These are phyloP conservation scores for Varanus komodoensis DNA, from an alignment of 2,113 vertebrate genomes.

Conservation along the genomic window DNA sequence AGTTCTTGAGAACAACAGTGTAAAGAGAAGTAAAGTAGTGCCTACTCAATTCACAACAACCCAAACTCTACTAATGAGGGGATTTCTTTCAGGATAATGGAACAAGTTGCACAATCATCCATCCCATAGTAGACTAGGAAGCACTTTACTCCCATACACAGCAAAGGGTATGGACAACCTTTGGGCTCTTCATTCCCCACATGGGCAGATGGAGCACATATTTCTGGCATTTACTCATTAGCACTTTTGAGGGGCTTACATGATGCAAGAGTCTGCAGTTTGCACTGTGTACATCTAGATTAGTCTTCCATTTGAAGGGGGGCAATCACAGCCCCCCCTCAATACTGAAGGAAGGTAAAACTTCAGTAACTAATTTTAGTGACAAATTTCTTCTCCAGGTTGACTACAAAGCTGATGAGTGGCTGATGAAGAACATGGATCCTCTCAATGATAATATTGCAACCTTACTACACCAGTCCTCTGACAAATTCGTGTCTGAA, in stretches of 20 bases:
- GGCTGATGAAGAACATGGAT: conserved; percentile 99
- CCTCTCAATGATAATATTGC: conserved; percentile 96
- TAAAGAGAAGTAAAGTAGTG: neutral
- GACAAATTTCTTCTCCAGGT: conserved; percentile 77
- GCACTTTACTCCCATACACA: neutral
- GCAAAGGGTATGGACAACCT: neutral
- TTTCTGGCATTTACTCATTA: neutral
- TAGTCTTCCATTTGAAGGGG: neutral
- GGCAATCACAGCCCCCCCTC: neutral
- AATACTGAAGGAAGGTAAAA: neutral
- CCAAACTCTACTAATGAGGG: neutral
- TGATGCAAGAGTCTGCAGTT: neutral
- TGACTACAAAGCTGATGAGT: conserved; percentile 97
- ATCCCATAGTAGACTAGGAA: neutral
- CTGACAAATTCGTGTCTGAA: conserved; percentile 96
- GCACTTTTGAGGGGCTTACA: neutral
- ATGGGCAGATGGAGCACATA: neutral
- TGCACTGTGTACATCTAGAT: neutral
- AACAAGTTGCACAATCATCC: neutral
- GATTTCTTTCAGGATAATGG: neutral
- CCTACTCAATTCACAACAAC: conserved; percentile 19
- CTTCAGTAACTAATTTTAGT: neutral
- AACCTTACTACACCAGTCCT: conserved; percentile 93
- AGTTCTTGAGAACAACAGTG: neutral
- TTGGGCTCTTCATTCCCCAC: too few relatives aligned